These are phyloP conservation scores for Chrysolina americana DNA, from an alignment of 2,888 invertebrate species.

Conservation along the genomic window DNA sequence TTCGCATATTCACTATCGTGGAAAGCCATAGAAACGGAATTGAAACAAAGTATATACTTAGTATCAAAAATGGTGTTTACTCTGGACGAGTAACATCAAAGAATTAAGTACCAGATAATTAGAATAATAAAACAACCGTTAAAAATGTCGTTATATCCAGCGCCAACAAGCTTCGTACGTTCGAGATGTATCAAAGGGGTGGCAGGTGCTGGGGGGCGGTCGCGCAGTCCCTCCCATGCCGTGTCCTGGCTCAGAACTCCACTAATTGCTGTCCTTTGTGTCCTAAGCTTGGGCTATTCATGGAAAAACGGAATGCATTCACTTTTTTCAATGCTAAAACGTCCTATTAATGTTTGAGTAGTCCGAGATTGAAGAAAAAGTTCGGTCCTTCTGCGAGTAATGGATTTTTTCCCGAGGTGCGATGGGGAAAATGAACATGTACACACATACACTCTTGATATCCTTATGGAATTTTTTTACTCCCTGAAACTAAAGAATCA, in stretches of 20 bases:
- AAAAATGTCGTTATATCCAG: background rate
- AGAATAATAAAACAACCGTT: background rate
- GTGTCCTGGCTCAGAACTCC: constrained; percentile 44
- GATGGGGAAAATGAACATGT: background rate
- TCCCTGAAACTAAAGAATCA: too few species aligned
- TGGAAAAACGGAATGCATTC: constrained; percentile 49
- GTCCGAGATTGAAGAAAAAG: constrained; percentile 22
- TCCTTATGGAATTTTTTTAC: too few species aligned
- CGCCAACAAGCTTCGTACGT: background rate
- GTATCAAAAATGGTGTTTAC: background rate
- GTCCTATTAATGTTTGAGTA: constrained; percentile 56
- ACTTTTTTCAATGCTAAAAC: constrained; percentile 53
- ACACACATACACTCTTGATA: too few species aligned
- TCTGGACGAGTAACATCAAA: background rate
- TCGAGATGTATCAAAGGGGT: constrained; percentile 9
- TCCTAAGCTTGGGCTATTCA: constrained; percentile 45
- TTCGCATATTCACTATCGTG: too few species aligned
- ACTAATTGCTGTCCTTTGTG: constrained; percentile 51
- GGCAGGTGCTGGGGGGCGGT: constrained; percentile 22
- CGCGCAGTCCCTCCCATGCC: constrained; percentile 42
- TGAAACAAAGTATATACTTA: background rate
- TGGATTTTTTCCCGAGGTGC: constrained; percentile 3
- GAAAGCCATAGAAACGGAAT: too few species aligned
- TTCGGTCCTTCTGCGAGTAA: constrained; percentile 11
- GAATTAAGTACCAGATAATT: constrained; percentile 11